Evolutionary conservation across 2,888 invertebrate genomes (phyloP), one percentile per base, ranked within the genome.

Genomic region (Anthophora plumipes): DNA sequence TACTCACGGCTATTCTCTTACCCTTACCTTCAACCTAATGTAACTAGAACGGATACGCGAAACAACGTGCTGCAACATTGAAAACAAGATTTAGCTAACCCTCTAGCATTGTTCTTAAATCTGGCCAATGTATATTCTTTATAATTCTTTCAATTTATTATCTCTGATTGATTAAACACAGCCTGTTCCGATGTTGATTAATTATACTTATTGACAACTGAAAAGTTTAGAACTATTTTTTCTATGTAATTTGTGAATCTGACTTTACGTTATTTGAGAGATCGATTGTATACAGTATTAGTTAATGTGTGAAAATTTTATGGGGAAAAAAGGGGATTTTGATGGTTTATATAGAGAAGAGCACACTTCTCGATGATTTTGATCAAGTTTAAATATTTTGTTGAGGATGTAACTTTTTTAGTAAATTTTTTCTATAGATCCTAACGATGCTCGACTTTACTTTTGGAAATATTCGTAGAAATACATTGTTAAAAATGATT

Each of bases 121-220:
- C 89, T 89, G 89, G 87, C 86, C 88, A 85, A 89, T 89, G 83
- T 84, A 82, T 81, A 82, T 63, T 90, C 91, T 90, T 91, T 90
- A 84, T 84, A 81, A 84, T 81, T 80, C 80, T 48, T 66, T 70
- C 83, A 79, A 86, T 85, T 78, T 82, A 82, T 83, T 85, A 90
- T 88, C 85, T 86, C 75, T 88, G 87, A 87, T 86, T 89, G 90
- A 91, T 90, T 90, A 90, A 89, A 85, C 88, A 85, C 86, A 85
- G 83, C 88, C 88, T 89, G 85, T 88, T 84, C 83, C 85, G 83
- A 88, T 89, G 88, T n/a, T 89, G 90, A 90, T 91, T 91, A 90
- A 92, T 91, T 83, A 89, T 60, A 14, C 11, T 39, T 39, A 12
- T 9, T 14, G 22, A 37, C 41, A 17, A 9, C 50, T 68, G 71